Conservation (phyloP, 2,797 vertebrate species). For the Sphenodon punctatus region DNA sequence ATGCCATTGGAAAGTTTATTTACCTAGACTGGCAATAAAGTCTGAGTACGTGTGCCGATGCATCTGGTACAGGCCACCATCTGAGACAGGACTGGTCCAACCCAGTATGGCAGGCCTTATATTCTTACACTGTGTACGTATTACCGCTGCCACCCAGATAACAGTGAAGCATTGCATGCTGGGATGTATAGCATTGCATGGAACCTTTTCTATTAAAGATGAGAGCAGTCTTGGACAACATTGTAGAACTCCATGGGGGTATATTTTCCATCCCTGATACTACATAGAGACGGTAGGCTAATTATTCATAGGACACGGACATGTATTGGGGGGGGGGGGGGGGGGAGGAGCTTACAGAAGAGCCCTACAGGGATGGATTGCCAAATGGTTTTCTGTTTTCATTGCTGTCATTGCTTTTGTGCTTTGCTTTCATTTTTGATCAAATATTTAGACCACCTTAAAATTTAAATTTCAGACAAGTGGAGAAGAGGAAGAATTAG, state of each 20-base stretch:
- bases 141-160: too few species aligned
- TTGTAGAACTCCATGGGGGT: neutral
- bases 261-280: too few species aligned
- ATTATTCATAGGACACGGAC: neutral
- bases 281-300: neutral
- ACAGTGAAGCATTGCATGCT: neutral
- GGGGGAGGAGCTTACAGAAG: neutral
- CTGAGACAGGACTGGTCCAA: too few species aligned
- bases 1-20: neutral
- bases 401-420: neutral
- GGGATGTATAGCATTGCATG: neutral
- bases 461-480: constrained; percentile 71
- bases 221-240: neutral
- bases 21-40: neutral
- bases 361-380: neutral
- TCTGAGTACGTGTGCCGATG: neutral
- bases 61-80: too few species aligned
- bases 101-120: too few species aligned
- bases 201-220: neutral
- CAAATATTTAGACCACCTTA: neutral
- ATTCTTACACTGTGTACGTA: too few species aligned
- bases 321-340: neutral
- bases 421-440: neutral
- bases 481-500: constrained; percentile 77
- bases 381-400: neutral